Evolutionary conservation across 2,113 vertebrate genomes (phyloP).

Genomic region (Siniperca knerii): DNA sequence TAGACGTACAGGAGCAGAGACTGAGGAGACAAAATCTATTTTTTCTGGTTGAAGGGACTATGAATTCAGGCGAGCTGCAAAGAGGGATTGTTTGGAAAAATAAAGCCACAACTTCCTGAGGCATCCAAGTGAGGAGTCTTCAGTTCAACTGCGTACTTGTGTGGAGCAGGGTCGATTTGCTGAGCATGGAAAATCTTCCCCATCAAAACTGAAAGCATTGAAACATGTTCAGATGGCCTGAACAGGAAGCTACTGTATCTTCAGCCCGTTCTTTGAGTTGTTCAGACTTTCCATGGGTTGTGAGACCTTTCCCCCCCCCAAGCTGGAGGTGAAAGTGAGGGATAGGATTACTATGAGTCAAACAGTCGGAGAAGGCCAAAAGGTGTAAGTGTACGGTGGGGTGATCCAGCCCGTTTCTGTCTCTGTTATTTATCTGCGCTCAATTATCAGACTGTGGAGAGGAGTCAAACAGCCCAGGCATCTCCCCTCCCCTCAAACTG

Average conservation of each 20-base stretch:
- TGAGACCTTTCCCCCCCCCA: background rate
- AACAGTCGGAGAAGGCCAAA: conserved; percentile 41
- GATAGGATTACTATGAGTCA: conserved; percentile 54
- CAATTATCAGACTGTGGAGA: conserved; percentile 60
- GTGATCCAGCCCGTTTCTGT: conserved; percentile 40
- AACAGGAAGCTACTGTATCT: conserved; percentile 57
- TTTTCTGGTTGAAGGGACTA: conserved; percentile 16
- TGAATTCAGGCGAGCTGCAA: conserved; percentile 51
- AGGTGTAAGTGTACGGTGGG: conserved; percentile 55
- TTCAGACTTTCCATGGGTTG: conserved; percentile 55
- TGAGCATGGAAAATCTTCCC: conserved; percentile 60
- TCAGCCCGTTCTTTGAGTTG: conserved; percentile 23
- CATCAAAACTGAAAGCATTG: conserved; percentile 42
- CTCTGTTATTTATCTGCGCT: conserved; percentile 60
- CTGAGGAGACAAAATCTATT: conserved; percentile 2
- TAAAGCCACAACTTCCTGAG: conserved; percentile 59
- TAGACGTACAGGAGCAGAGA: conserved; percentile 6
- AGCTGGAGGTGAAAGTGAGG: conserved; percentile 50
- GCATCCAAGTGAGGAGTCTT: conserved; percentile 32
- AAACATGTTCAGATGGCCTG: conserved; percentile 54
- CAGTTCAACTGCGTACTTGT: conserved; percentile 17
- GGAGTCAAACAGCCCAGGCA: conserved; percentile 43
- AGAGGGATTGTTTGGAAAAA: conserved; percentile 58
- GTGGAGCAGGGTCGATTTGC: conserved; percentile 27
- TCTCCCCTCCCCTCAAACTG: conserved; percentile 33